Conservation (phyloP, 2,797 vertebrate genomes). For the Cirrhinus molitorella region DNA sequence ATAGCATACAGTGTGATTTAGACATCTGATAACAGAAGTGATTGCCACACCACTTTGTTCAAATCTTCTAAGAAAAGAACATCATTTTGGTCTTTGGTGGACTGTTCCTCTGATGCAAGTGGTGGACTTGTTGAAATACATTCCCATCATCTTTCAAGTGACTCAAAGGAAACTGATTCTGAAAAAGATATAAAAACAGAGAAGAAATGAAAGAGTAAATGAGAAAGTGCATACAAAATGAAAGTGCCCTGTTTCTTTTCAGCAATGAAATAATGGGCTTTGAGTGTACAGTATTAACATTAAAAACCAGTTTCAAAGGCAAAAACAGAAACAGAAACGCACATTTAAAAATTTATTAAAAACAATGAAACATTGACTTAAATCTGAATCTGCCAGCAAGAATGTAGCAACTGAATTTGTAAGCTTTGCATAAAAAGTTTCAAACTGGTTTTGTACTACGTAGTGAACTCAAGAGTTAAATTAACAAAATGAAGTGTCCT, state of each 20-base stretch:
- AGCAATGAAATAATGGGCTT: neutral
- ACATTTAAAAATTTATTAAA: neutral
- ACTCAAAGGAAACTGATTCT: neutral
- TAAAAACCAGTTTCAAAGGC: neutral
- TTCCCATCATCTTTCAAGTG: constrained; percentile 1
- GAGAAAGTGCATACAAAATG: neutral
- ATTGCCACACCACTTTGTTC: constrained; percentile 22
- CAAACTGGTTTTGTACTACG: neutral
- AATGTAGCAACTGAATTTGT: neutral
- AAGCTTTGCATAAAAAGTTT: neutral
- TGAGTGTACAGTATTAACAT: neutral
- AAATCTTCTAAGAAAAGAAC: constrained; percentile 38
- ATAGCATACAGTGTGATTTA: constrained; percentile 47
- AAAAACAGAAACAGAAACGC: neutral
- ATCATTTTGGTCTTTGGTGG: constrained; percentile 35
- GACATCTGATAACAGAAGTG: constrained; percentile 38
- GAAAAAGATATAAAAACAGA: constrained; percentile 13
- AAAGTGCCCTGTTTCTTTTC: neutral
- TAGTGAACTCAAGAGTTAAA: neutral
- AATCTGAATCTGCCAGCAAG: neutral
- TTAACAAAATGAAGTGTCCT: neutral
- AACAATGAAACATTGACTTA: neutral
- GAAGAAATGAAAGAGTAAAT: neutral
- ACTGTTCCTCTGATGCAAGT: constrained; percentile 28
- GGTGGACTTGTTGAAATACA: constrained; percentile 2